Conservation (phyloP, 35 echinoderm and acorn worm species). For the Eucidaris tribuloides region DNA sequence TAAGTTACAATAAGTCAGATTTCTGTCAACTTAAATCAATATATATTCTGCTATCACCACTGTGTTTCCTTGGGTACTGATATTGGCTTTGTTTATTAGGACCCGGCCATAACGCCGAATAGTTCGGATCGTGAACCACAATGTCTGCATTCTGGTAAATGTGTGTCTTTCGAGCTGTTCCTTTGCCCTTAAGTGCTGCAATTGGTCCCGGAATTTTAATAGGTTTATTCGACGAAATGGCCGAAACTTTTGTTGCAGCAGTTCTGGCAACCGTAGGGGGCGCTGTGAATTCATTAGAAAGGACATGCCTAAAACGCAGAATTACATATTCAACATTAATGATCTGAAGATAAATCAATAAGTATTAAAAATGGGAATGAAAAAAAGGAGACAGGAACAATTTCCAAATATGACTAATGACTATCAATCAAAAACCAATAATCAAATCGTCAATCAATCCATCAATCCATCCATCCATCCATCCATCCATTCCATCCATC, state of each 20-base stretch:
- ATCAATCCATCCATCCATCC: no score
- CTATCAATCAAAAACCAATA: no score
- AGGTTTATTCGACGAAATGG: neutral
- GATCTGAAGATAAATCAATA: no score
- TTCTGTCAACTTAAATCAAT: slow-evolving; percentile 76
- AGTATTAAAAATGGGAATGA: no score
- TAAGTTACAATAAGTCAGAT: neutral
- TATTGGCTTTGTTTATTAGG: slow-evolving; percentile 16
- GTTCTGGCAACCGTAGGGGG: neutral
- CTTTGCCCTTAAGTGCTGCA: slow-evolving; percentile 18
- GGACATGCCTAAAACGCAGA: no score
- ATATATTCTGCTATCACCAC: slow-evolving; percentile 79
- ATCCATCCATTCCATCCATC: no score
- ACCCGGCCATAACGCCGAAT: slow-evolving; percentile 74
- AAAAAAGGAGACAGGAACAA: no score
- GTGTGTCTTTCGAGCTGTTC: slow-evolving; percentile 36
- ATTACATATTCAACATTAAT: no score
- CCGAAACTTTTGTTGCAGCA: neutral
- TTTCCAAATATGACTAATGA: no score
- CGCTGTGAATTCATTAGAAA: no score
- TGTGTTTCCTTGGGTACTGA: slow-evolving; percentile 40
- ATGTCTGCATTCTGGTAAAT: slow-evolving; percentile 76
- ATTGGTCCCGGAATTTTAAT: neutral
- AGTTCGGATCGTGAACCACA: slow-evolving; percentile 69
- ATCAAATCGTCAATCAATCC: no score